Conservation (phyloP, 1,140 invertebrate species). For the Zaprionus gabonicus region DNA sequence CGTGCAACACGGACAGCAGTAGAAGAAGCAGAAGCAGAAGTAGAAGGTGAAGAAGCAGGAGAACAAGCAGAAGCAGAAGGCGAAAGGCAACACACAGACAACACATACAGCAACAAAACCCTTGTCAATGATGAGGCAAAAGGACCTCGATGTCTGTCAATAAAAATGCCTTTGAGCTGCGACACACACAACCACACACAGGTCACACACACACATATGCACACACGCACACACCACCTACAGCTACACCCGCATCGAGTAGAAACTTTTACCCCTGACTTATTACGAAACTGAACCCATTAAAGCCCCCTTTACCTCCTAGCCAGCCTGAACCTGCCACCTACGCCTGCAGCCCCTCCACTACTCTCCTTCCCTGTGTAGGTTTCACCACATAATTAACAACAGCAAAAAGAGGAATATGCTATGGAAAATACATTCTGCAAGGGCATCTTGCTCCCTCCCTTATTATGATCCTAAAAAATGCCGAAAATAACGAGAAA, state of each 20-base stretch:
- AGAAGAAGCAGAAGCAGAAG: conserved; percentile 1
- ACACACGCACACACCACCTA: conserved; percentile 6
- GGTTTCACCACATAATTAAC: conserved; percentile 34
- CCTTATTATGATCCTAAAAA: conserved; percentile 28
- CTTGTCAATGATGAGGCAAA: conserved; percentile 58
- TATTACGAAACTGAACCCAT: conserved; percentile 28
- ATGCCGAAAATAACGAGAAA: neutral
- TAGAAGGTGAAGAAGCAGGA: neutral
- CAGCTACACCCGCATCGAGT: conserved; percentile 1
- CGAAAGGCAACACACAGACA: neutral
- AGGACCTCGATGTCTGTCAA: conserved; percentile 59
- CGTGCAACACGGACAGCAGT: conserved; percentile 50
- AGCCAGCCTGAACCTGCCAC: no score
- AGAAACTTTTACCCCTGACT: conserved; percentile 41
- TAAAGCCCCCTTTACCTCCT: neutral
- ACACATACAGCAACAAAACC: conserved; percentile 40
- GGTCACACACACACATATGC: neutral
- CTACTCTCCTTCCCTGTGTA: neutral
- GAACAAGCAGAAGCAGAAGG: neutral
- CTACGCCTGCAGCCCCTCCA: neutral
- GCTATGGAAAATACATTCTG: conserved; percentile 21
- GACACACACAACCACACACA: conserved; percentile 21
- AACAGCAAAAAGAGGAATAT: conserved; percentile 22
- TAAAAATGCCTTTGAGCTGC: conserved; percentile 66
- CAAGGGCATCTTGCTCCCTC: neutral